A percentile compares a stretch with the other conserved stretches of the same genome.
Conservation (phyloP, 1,140 invertebrate genomes). For the Neoseiulus cucumeris region DNA sequence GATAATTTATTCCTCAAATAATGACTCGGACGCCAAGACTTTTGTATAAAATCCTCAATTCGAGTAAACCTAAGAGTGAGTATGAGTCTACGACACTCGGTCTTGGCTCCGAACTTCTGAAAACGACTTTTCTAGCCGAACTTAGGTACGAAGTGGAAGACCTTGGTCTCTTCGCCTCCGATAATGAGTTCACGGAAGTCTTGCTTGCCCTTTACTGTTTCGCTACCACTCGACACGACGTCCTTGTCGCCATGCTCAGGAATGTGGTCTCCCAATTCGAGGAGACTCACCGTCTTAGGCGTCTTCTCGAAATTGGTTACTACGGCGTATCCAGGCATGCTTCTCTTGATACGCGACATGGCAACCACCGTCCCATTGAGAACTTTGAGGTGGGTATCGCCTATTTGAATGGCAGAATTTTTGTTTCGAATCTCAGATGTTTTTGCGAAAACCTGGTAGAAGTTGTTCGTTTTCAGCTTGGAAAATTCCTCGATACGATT, state of each 20-base stretch:
- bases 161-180: background rate
- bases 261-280: background rate
- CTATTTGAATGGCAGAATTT: background rate
- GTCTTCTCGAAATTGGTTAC: background rate
- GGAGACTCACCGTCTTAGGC: background rate
- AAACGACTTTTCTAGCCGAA: no score
- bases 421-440: background rate
- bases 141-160: background rate
- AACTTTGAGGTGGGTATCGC: background rate
- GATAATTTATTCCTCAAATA: no score
- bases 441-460: background rate
- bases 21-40: no score
- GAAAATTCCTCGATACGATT: background rate
- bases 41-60: no score
- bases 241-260: background rate
- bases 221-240: background rate
- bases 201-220: background rate
- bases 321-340: background rate
- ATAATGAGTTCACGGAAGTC: background rate
- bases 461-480: background rate
- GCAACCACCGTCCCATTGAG: background rate
- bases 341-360: background rate
- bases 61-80: no score
- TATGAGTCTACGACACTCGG: no score
- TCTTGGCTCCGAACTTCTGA: no score